Percentiles rank a stretch among this genome's conserved stretches.
These are phyloP conservation scores for Mastigias papua DNA, from an alignment of 30 jellyfish, hydroid and myxozoan species.

Conservation along the genomic window DNA sequence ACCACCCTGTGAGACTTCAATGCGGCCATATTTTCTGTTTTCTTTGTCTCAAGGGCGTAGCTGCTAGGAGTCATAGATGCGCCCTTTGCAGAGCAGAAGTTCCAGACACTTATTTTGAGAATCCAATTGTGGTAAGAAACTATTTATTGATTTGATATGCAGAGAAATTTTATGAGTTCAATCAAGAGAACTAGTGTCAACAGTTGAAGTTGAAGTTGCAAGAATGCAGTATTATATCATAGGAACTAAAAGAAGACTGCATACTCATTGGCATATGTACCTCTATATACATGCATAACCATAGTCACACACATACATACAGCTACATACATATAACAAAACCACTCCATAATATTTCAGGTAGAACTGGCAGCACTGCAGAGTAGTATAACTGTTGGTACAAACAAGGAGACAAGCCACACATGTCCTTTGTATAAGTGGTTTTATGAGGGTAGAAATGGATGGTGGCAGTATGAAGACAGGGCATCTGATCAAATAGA, in stretches of 20 bases:
- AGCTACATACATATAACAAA: no score
- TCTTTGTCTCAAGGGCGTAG: conserved; percentile 93
- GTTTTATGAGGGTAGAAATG: conserved; percentile 99
- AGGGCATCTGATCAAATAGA: conserved; percentile 88
- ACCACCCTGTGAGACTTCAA: conserved; percentile 91
- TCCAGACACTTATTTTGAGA: conserved; percentile 81
- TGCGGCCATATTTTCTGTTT: conserved; percentile 94
- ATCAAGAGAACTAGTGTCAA: no score
- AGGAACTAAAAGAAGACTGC: no score
- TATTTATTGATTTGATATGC: neutral
- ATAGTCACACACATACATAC: no score
- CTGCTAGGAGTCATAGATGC: conserved; percentile 90
- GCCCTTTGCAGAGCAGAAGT: conserved; percentile 97
- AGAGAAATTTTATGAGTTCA: neutral
- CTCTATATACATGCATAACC: no score
- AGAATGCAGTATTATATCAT: no score
- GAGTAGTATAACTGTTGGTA: neutral
- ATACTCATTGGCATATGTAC: no score
- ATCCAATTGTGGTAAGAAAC: conserved; percentile 87
- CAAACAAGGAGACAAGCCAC: neutral
- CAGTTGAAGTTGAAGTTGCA: no score
- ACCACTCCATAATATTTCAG: neutral
- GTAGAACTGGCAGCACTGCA: neutral
- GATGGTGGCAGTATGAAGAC: conserved; percentile 99
- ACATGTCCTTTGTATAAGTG: conserved; percentile 17